Conservation (phyloP, 1,140 invertebrate genomes). For the Notospermus geniculatus region DNA sequence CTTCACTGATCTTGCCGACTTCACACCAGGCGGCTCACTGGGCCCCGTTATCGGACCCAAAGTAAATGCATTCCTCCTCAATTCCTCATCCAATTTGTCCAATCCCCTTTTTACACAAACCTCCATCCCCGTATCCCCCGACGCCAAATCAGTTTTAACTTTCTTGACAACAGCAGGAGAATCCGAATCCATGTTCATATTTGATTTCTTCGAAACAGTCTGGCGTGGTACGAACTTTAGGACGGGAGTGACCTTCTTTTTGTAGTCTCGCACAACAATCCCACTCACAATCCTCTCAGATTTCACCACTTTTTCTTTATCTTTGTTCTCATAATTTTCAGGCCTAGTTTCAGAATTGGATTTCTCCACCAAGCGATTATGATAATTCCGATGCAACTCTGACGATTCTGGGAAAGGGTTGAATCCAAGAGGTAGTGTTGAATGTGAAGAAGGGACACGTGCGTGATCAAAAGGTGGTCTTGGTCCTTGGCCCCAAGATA, state of each 20-base stretch:
- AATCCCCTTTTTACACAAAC: neutral
- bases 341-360: neutral
- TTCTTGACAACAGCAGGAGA: neutral
- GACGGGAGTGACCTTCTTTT: conserved; percentile 17
- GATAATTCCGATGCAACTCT: neutral
- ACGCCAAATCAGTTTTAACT: neutral
- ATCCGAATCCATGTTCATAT: conserved; percentile 13
- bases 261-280: conserved; percentile 32
- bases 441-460: conserved; percentile 33
- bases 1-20: conserved; percentile 17
- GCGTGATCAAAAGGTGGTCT: conserved; percentile 27
- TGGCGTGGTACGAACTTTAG: conserved; percentile 47
- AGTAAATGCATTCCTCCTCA: conserved; percentile 35
- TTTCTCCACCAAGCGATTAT: neutral
- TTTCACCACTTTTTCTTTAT: neutral
- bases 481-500: neutral
- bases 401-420: conserved; percentile 14
- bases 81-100: conserved; percentile 28
- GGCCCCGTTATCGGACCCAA: conserved; percentile 35
- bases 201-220: conserved; percentile 20
- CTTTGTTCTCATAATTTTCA: neutral
- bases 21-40: neutral
- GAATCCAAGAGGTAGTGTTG: conserved; percentile 29
- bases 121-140: neutral
- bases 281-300: neutral